Percentiles rank a stretch among this genome's conserved stretches.
These are phyloP conservation scores for Montipora capitata DNA, from an alignment of 92 coral and sea anemone species.

Conservation along the genomic window DNA sequence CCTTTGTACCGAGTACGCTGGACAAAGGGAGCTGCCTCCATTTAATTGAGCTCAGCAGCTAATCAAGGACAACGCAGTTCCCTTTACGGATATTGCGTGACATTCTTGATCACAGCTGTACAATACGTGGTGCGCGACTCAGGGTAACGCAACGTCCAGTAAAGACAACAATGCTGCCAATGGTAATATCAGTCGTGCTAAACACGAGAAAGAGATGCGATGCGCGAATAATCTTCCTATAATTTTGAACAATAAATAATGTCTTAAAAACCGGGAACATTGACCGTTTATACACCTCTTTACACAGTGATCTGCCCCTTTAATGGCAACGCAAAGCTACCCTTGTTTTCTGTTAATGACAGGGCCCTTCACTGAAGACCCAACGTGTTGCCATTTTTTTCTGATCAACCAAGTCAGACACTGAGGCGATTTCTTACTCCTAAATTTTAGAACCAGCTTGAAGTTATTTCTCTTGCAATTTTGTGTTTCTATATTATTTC, in stretches of 20 bases:
- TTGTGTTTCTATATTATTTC: neutral
- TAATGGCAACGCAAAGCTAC: constrained; percentile 5
- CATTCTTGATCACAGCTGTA: neutral
- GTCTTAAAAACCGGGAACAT: constrained; percentile 54
- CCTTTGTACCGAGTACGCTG: constrained; percentile 29
- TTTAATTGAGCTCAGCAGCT: constrained; percentile 34
- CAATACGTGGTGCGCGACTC: neutral
- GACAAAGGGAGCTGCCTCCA: constrained; percentile 27
- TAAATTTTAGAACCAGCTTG: neutral
- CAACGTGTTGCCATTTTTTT: neutral
- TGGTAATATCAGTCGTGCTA: constrained; percentile 23
- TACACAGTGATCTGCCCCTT: constrained; percentile 41
- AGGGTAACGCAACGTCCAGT: neutral
- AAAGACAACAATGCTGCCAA: constrained; percentile 4
- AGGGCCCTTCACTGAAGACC: neutral
- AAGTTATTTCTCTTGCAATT: neutral
- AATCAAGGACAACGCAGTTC: neutral
- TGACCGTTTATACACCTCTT: constrained; percentile 40
- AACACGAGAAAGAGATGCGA: constrained; percentile 27
- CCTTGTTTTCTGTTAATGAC: neutral
- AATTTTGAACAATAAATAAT: constrained; percentile 64
- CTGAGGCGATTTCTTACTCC: neutral
- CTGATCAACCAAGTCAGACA: neutral
- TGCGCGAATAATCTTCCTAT: constrained; percentile 55
- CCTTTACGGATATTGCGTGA: constrained; percentile 1